A percentile compares a stretch with the other conserved stretches of the same genome.
These are phyloP conservation scores for Puntigrus tetrazona DNA, from an alignment of 2,113 vertebrate genomes.

Conservation along the genomic window DNA sequence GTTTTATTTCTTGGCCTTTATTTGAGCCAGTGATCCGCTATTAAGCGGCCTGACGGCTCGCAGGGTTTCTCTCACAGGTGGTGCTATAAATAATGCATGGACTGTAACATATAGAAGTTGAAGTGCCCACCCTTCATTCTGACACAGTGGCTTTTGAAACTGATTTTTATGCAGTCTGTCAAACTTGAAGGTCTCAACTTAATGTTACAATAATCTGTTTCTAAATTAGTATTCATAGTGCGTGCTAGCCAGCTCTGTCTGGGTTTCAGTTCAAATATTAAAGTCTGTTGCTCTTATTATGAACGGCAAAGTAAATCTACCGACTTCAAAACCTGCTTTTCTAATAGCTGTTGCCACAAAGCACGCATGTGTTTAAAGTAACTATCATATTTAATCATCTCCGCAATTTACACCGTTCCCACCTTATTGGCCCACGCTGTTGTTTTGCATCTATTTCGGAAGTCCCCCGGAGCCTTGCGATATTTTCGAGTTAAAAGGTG, in stretches of 20 bases:
- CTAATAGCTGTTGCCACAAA: too few relatives aligned
- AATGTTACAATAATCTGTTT: slow-evolving; percentile 34
- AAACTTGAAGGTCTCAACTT: slow-evolving; percentile 12
- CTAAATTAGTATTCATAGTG: slow-evolving; percentile 7
- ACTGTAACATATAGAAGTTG: slow-evolving; percentile 26
- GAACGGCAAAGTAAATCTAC: slow-evolving; percentile 1
- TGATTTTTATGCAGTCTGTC: slow-evolving; percentile 20
- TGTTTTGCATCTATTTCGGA: slow-evolving; percentile 16
- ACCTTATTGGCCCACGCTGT: background rate
- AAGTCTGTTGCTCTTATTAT: slow-evolving; percentile 15
- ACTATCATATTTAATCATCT: background rate
- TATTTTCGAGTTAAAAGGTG: slow-evolving; percentile 37
- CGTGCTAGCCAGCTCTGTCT: slow-evolving; percentile 1
- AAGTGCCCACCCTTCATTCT: slow-evolving; percentile 10
- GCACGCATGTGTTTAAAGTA: background rate
- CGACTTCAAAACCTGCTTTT: background rate
- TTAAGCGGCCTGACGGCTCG: background rate
- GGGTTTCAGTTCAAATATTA: slow-evolving; percentile 30
- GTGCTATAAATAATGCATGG: slow-evolving; percentile 36
- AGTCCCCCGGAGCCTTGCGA: background rate
- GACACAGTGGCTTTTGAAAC: slow-evolving; percentile 13
- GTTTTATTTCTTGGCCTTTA: slow-evolving; percentile 23
- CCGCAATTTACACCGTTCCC: background rate
- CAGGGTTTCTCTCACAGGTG: background rate
- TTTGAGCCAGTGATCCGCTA: slow-evolving; percentile 31